Conservation (phyloP, 92 coral and sea anemone genomes). For the Paramuricea clavata region DNA sequence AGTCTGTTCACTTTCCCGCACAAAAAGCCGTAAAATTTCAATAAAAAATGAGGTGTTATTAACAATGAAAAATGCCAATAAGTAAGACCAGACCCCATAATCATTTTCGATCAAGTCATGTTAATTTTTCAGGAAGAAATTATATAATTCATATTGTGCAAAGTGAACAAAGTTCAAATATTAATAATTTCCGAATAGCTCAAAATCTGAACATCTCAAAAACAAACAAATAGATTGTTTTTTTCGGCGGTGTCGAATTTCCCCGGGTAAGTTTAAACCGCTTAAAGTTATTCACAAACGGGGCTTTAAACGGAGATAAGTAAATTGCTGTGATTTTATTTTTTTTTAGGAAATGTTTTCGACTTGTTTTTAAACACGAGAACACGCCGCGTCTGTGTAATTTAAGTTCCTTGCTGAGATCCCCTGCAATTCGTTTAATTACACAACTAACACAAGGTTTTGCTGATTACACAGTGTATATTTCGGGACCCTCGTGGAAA, state of each 20-base stretch:
- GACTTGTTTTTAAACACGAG: background rate
- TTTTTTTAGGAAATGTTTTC: background rate
- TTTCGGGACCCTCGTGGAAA: background rate
- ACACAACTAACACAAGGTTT: slow-evolving; percentile 9
- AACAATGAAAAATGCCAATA: background rate
- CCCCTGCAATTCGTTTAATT: slow-evolving; percentile 23
- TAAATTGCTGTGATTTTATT: background rate
- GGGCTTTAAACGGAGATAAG: background rate
- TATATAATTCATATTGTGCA: background rate
- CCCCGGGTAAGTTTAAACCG: slow-evolving; percentile 8
- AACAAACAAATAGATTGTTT: background rate
- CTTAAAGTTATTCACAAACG: background rate
- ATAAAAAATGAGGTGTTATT: background rate
- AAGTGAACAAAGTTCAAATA: background rate
- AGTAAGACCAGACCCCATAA: background rate
- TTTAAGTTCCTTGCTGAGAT: background rate
- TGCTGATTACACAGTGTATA: background rate
- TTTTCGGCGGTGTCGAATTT: slow-evolving; percentile 5
- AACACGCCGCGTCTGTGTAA: background rate
- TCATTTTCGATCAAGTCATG: background rate
- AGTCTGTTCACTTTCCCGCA: background rate
- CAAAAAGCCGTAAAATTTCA: background rate
- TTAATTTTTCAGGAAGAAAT: background rate
- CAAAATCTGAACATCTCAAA: background rate
- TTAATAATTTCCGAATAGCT: background rate